Base-by-base conservation (phyloP, 2,888 invertebrate genomes). In the Drosophila glabriapex region DNA sequence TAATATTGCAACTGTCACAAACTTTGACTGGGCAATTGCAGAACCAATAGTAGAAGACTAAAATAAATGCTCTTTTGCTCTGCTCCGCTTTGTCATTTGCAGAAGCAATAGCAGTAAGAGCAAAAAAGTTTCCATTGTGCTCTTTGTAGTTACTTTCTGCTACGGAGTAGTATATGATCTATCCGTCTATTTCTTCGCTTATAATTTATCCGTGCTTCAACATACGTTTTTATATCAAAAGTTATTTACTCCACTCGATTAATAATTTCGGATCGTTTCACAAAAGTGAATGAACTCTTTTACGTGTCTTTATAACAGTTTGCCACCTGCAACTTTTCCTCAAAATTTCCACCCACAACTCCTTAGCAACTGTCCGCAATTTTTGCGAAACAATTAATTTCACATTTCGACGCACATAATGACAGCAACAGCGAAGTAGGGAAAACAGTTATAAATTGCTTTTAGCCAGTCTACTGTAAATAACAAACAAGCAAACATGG, bases 381-480 rank as follows among this genome's bases (percentile, higher is more conserved):
- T 59, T 73, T 63, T 31, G 66, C 41, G n/a, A 25, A 63, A 22
- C 58, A 78, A 68, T 78, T 82, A 65, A 53, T 62, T 62, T 63
- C 79, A 19, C 55, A 68, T 78, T 78, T 72, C 62, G 25, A 61
- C 67, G 61, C 41, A 63, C 46, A 58, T 75, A 67, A 79, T 79
- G 80, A 69, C 49, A 22, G 46, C 33, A 22, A 25, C 31, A 49
- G 10, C 5, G 16, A 35, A 28, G 16, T 19, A 25, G 25, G 54
- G 19, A 61, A 52, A 66, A 72, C 88, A 60, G 83, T 87, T 89
- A 73, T 58, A 68, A 59, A 50, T 63, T 53, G 25, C 28, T 80
- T 25, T 76, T 53, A 59, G 31, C 19, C 52, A 70, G 14, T 39
- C 25, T 53, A 72, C 84, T 74, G 88, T 73, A 41, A 69, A 76